phyloP scores from a whole-genome alignment of 2,113 vertebrate species.

The Carassius carassius region DNA sequence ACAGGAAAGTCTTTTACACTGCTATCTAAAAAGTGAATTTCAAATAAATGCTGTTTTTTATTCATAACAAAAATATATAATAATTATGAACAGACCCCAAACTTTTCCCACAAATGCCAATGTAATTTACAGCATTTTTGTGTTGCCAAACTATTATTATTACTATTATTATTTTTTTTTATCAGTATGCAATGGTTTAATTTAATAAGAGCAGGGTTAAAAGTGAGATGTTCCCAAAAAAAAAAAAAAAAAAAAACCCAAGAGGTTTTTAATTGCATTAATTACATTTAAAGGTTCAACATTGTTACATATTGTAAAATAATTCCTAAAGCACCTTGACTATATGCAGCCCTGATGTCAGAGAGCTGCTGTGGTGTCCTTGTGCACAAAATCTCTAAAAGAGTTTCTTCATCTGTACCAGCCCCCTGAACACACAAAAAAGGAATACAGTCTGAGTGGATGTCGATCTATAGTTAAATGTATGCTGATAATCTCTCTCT shows the following conservation, averaged over 20 bases:
- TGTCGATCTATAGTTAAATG: not conserved
- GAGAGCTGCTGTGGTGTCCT: constrained; percentile 70
- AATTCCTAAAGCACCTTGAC: constrained; percentile 60
- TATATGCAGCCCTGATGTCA: constrained; percentile 69
- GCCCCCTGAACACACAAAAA: constrained; percentile 67
- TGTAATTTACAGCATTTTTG: not conserved
- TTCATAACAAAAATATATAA: not conserved
- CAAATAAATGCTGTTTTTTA: no score
- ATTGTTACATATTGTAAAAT: not conserved
- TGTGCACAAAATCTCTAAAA: constrained; percentile 79
- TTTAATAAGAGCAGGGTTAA: not conserved
- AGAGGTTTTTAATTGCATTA: not conserved
- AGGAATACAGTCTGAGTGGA: not conserved
- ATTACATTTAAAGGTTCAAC: not conserved
- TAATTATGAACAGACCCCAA: no score
- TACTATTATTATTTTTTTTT: no score
- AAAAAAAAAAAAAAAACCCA: no score
- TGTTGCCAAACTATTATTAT: no score
- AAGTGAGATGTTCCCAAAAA: not conserved
- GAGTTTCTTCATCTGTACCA: constrained; percentile 74
- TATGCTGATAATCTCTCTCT: not conserved
- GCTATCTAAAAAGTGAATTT: not conserved
- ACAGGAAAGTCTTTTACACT: not conserved
- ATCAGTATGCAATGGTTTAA: not conserved
- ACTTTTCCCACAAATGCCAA: not conserved